phyloP scores from a whole-genome alignment of 2,888 invertebrate species.

The Empis stercorea region DNA sequence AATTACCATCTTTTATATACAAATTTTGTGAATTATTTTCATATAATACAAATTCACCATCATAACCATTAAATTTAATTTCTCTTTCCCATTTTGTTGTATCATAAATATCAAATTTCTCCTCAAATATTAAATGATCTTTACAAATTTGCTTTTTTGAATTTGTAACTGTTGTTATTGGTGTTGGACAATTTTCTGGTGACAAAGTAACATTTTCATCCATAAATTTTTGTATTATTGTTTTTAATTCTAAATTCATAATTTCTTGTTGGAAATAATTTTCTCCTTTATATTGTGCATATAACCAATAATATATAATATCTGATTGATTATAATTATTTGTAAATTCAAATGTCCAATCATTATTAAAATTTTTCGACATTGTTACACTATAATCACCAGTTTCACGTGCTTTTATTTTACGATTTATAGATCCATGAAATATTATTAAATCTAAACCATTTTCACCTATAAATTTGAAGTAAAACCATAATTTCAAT shows the following conservation, averaged over 20 bases:
- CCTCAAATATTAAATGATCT: constrained; percentile 46
- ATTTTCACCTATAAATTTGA: constrained; percentile 32
- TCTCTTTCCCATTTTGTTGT: constrained; percentile 43
- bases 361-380: constrained; percentile 31
- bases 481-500: neutral
- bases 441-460: constrained; percentile 46
- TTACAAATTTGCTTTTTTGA: constrained; percentile 28
- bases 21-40: constrained; percentile 27
- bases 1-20: constrained; percentile 23
- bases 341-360: constrained; percentile 42
- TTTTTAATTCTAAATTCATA: too few species aligned
- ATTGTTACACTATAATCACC: constrained; percentile 44
- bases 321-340: constrained; percentile 41
- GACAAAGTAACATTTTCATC: neutral
- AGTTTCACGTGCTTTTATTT: constrained; percentile 36
- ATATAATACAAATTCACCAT: constrained; percentile 39
- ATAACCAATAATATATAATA: constrained; percentile 45
- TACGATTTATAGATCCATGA: constrained; percentile 50
- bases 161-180: neutral
- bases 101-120: constrained; percentile 43
- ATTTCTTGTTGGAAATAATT: too few species aligned
- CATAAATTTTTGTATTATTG: neutral
- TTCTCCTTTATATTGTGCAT: constrained; percentile 36
- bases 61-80: constrained; percentile 38
- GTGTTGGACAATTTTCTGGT: neutral